Evolutionary conservation across 2,113 vertebrate genomes (phyloP), one percentile per base, ranked within the genome.

Genomic region (Syngnathus floridae): DNA sequence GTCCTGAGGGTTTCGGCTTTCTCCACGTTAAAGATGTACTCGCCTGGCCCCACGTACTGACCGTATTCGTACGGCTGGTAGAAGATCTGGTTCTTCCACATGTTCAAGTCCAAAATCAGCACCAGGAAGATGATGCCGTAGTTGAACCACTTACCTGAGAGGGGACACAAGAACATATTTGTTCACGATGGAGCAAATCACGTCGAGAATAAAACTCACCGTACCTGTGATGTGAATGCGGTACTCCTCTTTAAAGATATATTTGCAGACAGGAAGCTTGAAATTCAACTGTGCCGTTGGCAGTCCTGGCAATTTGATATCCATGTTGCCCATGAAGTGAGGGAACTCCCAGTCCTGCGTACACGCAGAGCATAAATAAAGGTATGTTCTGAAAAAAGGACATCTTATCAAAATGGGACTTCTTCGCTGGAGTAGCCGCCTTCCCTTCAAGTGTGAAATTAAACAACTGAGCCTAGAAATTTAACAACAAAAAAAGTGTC

Each of bases 71-170:
- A 94, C 79, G 97, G 96, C 74, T 93, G 93, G 84, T 99, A 99
- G 90, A 99, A 99, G 88, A 99, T 99, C 89, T 99, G 96, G 80
- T 98, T 98, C 89, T 98, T 99, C 97, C 97, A 99, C 96, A 98
- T 98, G 86, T 99, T 99, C 12, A 99, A 91, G 84, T 99, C 96
- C 92, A 99, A 88, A 79, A 99, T 98, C 79, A 99, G 88, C 76
- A 99, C 97, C 1, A 99, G 92, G 81, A 97, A 98, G 88, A 99
- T 98, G 85, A 99, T 96, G 22, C 97, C 96, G 43, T 99, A 98
- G 90, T 98, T 99, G 88, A 99, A 99, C 97, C 97, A 99, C 88
- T 99, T 99, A 49, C 97, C 97, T 98, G 90, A 60, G 69, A 75
- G 69, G 16, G 82, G 55, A 83, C 41, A 67, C 1, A 41, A 41